Conservation (phyloP, 2,113 vertebrate species). For the Paralichthys olivaceus region DNA sequence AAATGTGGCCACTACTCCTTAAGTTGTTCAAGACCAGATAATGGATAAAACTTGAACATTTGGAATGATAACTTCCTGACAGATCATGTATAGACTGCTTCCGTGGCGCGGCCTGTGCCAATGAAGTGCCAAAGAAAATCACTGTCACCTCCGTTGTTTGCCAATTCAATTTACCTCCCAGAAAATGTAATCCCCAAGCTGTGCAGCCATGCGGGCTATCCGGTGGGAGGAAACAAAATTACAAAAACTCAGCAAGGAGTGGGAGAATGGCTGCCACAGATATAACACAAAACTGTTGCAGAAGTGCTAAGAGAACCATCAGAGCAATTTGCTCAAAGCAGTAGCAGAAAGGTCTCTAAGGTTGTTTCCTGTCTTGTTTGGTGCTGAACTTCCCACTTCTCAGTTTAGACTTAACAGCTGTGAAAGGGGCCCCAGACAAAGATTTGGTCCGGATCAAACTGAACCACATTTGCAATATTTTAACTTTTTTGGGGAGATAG, state of each 20-base stretch:
- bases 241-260: conserved; percentile 50
- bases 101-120: conserved; percentile 35
- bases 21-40: neutral
- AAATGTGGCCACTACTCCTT: neutral
- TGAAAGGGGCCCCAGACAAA: too few relatives aligned
- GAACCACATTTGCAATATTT: too few relatives aligned
- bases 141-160: conserved; percentile 63
- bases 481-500: too few relatives aligned
- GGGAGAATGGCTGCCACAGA: conserved; percentile 47
- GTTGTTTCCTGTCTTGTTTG: neutral
- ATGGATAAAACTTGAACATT: conserved; percentile 13
- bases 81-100: conserved; percentile 27
- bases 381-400: too few relatives aligned
- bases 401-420: too few relatives aligned
- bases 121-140: conserved; percentile 68
- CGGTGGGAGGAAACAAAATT: conserved; percentile 62
- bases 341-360: neutral
- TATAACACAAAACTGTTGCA: conserved; percentile 12
- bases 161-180: conserved; percentile 76
- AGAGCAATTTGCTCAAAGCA: neutral
- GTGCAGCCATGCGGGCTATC: conserved; percentile 54
- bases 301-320: conserved; percentile 7
- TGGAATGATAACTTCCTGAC: conserved; percentile 33
- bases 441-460: too few relatives aligned
- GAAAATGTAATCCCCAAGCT: conserved; percentile 70